Percentiles rank a stretch among this genome's conserved stretches.
These are phyloP conservation scores for Synanceia verrucosa DNA, from an alignment of 2,797 vertebrate genomes.

Conservation along the genomic window DNA sequence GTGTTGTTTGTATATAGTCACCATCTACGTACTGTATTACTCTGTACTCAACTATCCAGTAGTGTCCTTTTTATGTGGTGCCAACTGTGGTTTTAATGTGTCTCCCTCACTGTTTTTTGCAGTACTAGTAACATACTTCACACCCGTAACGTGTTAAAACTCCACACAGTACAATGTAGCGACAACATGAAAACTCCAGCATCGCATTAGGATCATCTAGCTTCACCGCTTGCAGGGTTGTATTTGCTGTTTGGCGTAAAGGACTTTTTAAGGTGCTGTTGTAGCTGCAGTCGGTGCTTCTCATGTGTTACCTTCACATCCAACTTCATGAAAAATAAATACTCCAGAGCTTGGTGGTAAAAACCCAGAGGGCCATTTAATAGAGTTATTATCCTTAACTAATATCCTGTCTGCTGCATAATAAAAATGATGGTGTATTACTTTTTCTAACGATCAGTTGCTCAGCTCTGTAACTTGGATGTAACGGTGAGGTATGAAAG, in stretches of 20 bases:
- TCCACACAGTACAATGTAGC: constrained; percentile 72
- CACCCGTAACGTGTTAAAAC: constrained; percentile 13
- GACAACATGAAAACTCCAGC: constrained; percentile 38
- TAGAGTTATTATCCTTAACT: background rate
- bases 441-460: background rate
- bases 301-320: background rate
- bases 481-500: background rate
- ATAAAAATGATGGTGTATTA: background rate
- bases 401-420: background rate
- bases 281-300: constrained; percentile 12
- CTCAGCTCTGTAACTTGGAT: background rate
- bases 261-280: constrained; percentile 40
- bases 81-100: constrained; percentile 68
- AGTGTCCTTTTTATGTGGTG: constrained; percentile 65
- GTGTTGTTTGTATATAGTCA: constrained; percentile 79
- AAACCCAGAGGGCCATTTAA: background rate
- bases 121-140: constrained; percentile 18
- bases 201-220: constrained; percentile 23
- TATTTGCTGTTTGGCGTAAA: constrained; percentile 23
- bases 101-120: constrained; percentile 44
- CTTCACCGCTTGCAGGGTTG: constrained; percentile 8
- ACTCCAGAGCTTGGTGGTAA: accelerated
- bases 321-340: background rate
- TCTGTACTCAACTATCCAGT: constrained; percentile 52
- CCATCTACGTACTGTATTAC: constrained; percentile 53